Percentiles rank a stretch among this genome's conserved stretches.
phyloP scores from a whole-genome alignment of 1,140 invertebrate species.

The Drosophila sulfurigaster region DNA sequence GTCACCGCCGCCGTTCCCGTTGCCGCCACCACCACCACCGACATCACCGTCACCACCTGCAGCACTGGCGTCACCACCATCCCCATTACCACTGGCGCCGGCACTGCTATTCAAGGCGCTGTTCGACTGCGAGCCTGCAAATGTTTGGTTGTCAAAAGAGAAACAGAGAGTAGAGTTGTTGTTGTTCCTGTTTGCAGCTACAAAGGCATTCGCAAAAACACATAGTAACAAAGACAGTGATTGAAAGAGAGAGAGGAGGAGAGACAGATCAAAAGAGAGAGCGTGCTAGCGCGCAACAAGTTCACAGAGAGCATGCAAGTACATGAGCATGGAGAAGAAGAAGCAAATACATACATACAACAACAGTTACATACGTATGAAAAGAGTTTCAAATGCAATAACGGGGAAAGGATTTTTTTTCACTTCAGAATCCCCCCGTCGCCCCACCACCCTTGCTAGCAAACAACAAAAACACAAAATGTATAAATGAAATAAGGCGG shows the following conservation, averaged over 20 bases:
- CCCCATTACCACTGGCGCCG: constrained; percentile 50
- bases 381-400: background rate
- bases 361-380: constrained; percentile 12
- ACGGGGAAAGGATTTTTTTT: background rate
- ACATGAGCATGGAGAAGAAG: constrained; percentile 26
- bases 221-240: background rate
- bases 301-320: constrained; percentile 56
- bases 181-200: constrained; percentile 3
- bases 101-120: constrained; percentile 62
- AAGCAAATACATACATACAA: constrained; percentile 35
- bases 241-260: background rate
- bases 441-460: constrained; percentile 8
- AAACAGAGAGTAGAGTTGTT: constrained; percentile 14
- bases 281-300: constrained; percentile 24
- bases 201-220: background rate
- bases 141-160: constrained; percentile 27
- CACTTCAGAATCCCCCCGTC: background rate
- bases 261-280: constrained; percentile 18
- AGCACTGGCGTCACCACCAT: constrained; percentile 27
- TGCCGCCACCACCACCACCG: constrained; percentile 7
- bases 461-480: constrained; percentile 46
- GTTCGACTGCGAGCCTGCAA: constrained; percentile 72
- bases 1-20: constrained; percentile 31
- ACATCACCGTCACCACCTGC: constrained; percentile 17
- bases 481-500: constrained; percentile 36